Evolutionary conservation across 2,797 vertebrate species (phyloP).

Genomic region (Eutrigla gurnardus): DNA sequence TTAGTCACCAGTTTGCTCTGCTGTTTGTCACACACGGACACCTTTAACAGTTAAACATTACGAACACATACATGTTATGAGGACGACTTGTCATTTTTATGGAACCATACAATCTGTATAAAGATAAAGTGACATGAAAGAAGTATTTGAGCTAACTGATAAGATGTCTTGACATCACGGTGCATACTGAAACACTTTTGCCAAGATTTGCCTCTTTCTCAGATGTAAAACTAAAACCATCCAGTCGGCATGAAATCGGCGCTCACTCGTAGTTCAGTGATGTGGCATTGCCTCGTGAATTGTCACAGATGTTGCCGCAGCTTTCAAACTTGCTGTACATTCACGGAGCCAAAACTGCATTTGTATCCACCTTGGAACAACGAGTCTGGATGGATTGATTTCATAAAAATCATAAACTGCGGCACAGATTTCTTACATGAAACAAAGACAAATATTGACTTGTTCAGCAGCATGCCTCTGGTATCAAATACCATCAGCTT

Average conservation of each 20-base stretch:
- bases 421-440: background rate
- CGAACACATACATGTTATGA: too few relatives aligned
- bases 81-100: background rate
- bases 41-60: background rate
- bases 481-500: background rate
- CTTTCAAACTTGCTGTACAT: background rate
- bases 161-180: background rate
- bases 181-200: background rate
- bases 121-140: background rate
- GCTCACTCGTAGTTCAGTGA: background rate
- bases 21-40: background rate
- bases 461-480: background rate
- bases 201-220: background rate
- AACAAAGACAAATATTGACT: background rate
- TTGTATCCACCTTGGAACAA: background rate
- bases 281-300: background rate
- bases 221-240: background rate
- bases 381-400: background rate
- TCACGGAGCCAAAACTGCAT: background rate
- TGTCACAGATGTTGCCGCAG: background rate
- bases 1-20: conserved; percentile 35
- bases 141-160: background rate
- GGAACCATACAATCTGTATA: background rate
- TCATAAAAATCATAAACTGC: background rate
- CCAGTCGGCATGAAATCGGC: background rate